Evolutionary conservation across 1,140 invertebrate genomes (phyloP), one percentile per base, ranked within the genome.

Genomic region (Archegozetes longisetosus): DNA sequence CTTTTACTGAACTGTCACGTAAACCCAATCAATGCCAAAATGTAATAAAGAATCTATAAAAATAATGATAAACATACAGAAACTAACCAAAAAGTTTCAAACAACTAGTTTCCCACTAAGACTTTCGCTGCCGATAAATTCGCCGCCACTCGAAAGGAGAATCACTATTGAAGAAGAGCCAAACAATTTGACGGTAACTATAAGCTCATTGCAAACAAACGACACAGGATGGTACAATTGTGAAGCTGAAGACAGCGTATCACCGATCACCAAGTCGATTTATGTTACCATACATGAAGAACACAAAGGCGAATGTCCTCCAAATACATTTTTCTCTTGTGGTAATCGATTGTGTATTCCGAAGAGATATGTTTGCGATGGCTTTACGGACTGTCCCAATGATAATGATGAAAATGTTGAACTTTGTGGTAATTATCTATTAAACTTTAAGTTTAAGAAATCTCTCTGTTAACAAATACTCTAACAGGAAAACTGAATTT

Each of bases 291-390:
- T 40, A 9, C 32, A 40, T 6, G 32, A 6, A 6, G 32, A 40
- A 40, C 32, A 40, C 32, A 17, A 9, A 6, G 32, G 32, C 17
- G 32, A 40, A 9, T 40, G 32, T 40, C 32, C 32, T 6, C 6
- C 32, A 6, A 40, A 40, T 40, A 40, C 66, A 9, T 68, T 62
- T 55, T 81, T 79, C 69, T 67, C 68, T 23, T 83, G 85, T 53
- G 82, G 80, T 60, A 83, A 83, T 58, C 87, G 87, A 0, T 76
- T 79, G 1, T 95, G 90, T 72, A 89, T 95, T 66, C 85, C 84
- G 65, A 85, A 84, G 79, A 87, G 85, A 72, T 94, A 91, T 74
- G 83, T 90, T 0, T 96, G 91, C 73, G 90, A 95, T 71, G 87
- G 86, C 20, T 79, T 85, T 64, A 77, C 80, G 56, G 87, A 92